phyloP scores from a whole-genome alignment of 2,113 vertebrate genomes.

The Puffinus mauretanicus region DNA sequence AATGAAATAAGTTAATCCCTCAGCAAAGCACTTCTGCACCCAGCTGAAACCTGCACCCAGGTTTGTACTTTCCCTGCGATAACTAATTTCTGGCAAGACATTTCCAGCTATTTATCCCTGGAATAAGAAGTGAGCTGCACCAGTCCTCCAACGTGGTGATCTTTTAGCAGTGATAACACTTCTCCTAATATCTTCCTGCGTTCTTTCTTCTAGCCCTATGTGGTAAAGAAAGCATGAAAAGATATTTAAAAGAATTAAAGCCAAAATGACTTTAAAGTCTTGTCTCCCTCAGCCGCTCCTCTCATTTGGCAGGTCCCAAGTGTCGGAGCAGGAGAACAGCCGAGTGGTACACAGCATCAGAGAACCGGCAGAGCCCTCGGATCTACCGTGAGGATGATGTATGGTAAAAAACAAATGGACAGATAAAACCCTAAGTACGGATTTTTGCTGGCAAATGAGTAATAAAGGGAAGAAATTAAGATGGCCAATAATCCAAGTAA shows the following conservation, averaged over 20 bases:
- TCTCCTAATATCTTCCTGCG: neutral
- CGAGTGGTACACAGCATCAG: neutral
- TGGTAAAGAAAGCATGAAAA: slow-evolving; percentile 18
- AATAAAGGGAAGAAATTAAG: neutral
- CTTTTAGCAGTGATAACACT: neutral
- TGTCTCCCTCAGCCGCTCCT: neutral
- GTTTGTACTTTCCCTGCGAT: slow-evolving; percentile 4
- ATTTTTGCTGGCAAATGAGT: neutral
- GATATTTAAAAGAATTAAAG: slow-evolving; percentile 4
- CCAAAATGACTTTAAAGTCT: neutral
- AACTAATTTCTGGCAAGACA: slow-evolving; percentile 33
- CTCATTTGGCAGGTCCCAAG: neutral
- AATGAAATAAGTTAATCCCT: slow-evolving; percentile 12
- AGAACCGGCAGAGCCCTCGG: neutral
- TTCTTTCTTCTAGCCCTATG: neutral
- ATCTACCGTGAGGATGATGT: neutral
- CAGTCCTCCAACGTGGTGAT: neutral
- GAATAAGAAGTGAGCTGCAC: neutral
- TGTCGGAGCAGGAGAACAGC: neutral
- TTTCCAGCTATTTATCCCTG: slow-evolving; percentile 45
- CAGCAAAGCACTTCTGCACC: slow-evolving; percentile 40
- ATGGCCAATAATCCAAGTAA: neutral
- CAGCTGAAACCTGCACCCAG: neutral
- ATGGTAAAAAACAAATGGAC: neutral
- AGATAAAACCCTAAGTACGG: neutral